Evolutionary conservation across 1,140 invertebrate species (phyloP).

Genomic region (Conopomorpha cramerella): DNA sequence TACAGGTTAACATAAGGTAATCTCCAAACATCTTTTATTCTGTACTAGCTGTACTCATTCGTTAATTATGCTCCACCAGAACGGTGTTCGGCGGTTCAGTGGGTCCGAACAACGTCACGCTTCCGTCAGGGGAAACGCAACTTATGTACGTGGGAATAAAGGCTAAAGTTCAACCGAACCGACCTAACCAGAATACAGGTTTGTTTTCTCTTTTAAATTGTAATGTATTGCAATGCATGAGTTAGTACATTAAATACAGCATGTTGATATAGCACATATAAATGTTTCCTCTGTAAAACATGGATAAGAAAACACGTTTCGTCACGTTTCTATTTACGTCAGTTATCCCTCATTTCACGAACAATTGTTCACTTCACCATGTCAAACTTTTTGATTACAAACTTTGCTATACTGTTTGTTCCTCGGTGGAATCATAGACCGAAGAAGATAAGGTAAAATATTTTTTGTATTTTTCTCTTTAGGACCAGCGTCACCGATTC

Average conservation of each 20-base stretch:
- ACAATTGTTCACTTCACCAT: not conserved
- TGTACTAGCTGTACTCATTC: too few species aligned
- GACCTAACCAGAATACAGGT: slow-evolving; percentile 26
- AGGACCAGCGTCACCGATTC: slow-evolving; percentile 52
- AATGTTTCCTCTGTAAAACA: not conserved
- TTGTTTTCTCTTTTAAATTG: slow-evolving; percentile 3
- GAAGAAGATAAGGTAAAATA: slow-evolving; percentile 4
- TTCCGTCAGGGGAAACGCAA: slow-evolving; percentile 62
- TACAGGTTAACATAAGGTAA: too few species aligned
- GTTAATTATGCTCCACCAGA: too few species aligned
- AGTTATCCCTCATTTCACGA: not conserved
- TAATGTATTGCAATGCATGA: not conserved
- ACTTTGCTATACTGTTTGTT: too few species aligned
- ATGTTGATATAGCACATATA: not conserved
- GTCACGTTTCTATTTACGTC: too few species aligned
- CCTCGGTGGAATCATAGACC: too few species aligned
- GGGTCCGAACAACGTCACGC: slow-evolving; percentile 74
- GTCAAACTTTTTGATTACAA: not conserved
- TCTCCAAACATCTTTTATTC: too few species aligned
- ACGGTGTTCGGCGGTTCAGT: slow-evolving; percentile 78
- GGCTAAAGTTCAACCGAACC: slow-evolving; percentile 58
- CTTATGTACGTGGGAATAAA: slow-evolving; percentile 78
- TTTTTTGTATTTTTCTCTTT: slow-evolving; percentile 5
- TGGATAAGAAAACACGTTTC: too few species aligned
- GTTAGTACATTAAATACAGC: not conserved